Evolutionary conservation across 2,888 invertebrate species (phyloP).

Genomic region (Thelaira solivaga): DNA sequence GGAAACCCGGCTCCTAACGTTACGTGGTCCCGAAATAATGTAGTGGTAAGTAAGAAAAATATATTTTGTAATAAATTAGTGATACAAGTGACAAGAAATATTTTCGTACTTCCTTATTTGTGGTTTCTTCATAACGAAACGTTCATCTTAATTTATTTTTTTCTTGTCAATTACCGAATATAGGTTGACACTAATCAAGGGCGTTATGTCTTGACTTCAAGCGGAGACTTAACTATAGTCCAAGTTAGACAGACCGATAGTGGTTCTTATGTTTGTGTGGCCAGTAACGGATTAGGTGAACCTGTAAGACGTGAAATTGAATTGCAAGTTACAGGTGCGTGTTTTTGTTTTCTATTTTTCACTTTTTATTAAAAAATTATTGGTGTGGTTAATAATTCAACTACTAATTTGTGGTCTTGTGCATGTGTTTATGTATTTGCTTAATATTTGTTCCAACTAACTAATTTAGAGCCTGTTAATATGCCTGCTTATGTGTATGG

Average conservation of each 20-base stretch:
- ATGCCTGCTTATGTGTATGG: conserved; percentile 82
- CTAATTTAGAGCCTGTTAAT: conserved; percentile 66
- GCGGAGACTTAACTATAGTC: conserved; percentile 89
- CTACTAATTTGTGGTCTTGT: conserved; percentile 27
- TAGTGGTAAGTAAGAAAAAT: conserved; percentile 84
- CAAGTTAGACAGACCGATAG: conserved; percentile 88
- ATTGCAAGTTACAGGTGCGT: conserved; percentile 86
- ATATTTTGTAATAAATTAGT: no score
- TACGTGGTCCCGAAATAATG: conserved; percentile 85
- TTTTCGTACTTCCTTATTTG: no score
- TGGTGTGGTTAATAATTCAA: conserved; percentile 31
- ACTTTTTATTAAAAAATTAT: no score
- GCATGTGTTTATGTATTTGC: conserved; percentile 45
- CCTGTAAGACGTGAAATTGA: conserved; percentile 83
- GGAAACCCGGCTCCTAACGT: conserved; percentile 88
- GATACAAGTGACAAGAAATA: no score
- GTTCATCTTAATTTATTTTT: not conserved
- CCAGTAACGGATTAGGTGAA: conserved; percentile 86
- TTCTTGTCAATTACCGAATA: not conserved
- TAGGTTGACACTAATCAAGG: conserved; percentile 86
- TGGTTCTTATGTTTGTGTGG: conserved; percentile 91
- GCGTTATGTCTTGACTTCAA: conserved; percentile 83
- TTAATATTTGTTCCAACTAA: conserved; percentile 67
- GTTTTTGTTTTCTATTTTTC: not conserved
- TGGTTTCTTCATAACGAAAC: no score